Conservation (phyloP, 1,140 invertebrate genomes). For the Atopsyche davidsoni region DNA sequence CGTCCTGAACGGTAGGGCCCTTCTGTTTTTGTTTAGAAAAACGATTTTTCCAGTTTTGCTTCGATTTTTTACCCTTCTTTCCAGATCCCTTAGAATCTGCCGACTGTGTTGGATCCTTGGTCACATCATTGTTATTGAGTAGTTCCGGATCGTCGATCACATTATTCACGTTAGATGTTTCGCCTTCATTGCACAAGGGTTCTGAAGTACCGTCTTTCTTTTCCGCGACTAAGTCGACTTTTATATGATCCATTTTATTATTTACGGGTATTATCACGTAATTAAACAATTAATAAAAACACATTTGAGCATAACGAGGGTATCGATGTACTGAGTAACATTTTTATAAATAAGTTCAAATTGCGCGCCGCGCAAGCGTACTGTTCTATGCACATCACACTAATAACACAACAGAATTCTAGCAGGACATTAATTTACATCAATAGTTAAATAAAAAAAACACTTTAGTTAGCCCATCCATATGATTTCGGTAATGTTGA, state of each 20-base stretch:
- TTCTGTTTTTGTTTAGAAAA: slow-evolving; percentile 41
- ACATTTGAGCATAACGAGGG: too few relatives aligned
- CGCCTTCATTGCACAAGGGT: slow-evolving; percentile 4
- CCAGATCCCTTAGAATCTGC: slow-evolving; percentile 12
- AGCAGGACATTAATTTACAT: slow-evolving; percentile 20
- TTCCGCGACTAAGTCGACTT: too few relatives aligned
- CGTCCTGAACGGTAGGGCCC: slow-evolving; percentile 36
- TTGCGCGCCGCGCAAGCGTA: slow-evolving; percentile 23
- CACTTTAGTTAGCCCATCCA: slow-evolving; percentile 2
- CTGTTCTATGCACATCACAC: slow-evolving; percentile 15
- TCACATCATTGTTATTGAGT: slow-evolving; percentile 10
- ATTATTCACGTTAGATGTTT: slow-evolving; percentile 21
- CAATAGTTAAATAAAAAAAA: slow-evolving; percentile 19
- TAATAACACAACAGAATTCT: slow-evolving; percentile 21
- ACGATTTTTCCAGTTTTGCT: slow-evolving; percentile 44
- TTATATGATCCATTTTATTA: too few relatives aligned
- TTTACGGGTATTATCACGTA: too few relatives aligned
- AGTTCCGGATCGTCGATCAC: slow-evolving; percentile 16
- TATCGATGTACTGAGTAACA: too few relatives aligned
- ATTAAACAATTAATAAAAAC: too few relatives aligned
- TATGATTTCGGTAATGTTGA: too few relatives aligned
- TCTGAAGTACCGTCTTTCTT: neutral
- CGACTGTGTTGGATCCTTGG: slow-evolving; percentile 1
- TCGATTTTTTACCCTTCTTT: slow-evolving; percentile 32
- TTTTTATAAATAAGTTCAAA: slow-evolving; percentile 18